Base-by-base conservation (phyloP, 1,140 invertebrate species). In the Centruroides vittatus region DNA sequence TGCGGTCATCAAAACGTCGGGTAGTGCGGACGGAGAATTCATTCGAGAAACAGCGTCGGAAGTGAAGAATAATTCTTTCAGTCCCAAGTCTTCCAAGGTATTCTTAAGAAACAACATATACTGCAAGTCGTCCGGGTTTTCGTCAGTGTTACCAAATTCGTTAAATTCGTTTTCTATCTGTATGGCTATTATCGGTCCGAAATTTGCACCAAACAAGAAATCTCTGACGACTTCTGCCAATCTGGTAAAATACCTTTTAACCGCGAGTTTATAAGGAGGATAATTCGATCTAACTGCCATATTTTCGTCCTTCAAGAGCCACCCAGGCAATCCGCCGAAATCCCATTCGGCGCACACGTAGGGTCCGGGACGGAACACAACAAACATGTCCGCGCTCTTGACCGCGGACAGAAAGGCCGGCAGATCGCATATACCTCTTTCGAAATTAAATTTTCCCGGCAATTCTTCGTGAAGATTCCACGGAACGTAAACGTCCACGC, bases 261-360 rank as follows among this genome's bases (percentile, higher is more conserved):
- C 73, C 36, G 67, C 62, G 13, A 63, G 61, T 3, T 75, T 66
- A 61, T 73, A 77, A 6, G 55, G 23, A 5, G 35, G 3, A 55
- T 68, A 55, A 55, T 59, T 57, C n/a, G 62, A 55, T 52, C 66
- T 59, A 11, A 67, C 8, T 36, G 49, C 47, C 62, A 67, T 65
- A 36, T 54, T 13, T n/a, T 60, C 55, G 49, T 64, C 62, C 52
- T 55, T 51, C 34, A 67, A 13, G 6, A 76, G 61, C 73, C 73
- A 76, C 5, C 66, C 67, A 41, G 75, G 75, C 56, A 76, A 67
- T 7, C 75, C 75, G 48, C 75, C 75, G 71, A 75, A 76, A 58
- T 79, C 78, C 71, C 75, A 73, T 66, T 79, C 78, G 41, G 72
- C 76, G 72, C 76, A 76, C 36, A 78, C 76, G 61, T 78, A 79